phyloP scores from a whole-genome alignment of 2,888 invertebrate species.

The Meandrusa payeni region DNA sequence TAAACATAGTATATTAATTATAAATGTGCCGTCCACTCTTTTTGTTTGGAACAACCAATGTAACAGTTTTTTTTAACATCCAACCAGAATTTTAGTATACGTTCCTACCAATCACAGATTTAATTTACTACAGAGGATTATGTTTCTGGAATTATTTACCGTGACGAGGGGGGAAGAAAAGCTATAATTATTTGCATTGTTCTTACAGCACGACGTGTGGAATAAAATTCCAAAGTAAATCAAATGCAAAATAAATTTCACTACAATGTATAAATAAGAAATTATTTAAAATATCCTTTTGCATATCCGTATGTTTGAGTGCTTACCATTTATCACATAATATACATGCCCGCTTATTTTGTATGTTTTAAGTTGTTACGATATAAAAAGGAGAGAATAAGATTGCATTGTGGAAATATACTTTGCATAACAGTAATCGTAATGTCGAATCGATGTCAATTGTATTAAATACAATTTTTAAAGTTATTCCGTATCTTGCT shows the following conservation, averaged over 20 bases:
- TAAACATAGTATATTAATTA: constrained; percentile 34
- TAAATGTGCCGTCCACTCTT: constrained; percentile 61
- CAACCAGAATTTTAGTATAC: constrained; percentile 42
- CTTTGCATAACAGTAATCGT: constrained; percentile 62
- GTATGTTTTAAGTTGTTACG: constrained; percentile 63
- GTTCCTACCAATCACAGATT: constrained; percentile 54
- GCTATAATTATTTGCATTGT: constrained; percentile 10
- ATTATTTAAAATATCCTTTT: constrained; percentile 8
- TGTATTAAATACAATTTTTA: constrained; percentile 73
- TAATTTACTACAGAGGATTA: constrained; percentile 1
- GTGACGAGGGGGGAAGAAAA: constrained; percentile 15
- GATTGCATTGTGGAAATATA: constrained; percentile 71
- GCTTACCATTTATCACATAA: constrained; percentile 34
- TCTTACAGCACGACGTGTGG: constrained; percentile 35
- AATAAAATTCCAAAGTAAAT: constrained; percentile 54
- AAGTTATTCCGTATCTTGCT: constrained; percentile 57
- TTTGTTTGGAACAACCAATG: constrained; percentile 29
- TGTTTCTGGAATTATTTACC: constrained; percentile 13
- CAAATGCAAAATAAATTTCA: constrained; percentile 13
- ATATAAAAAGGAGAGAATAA: constrained; percentile 75
- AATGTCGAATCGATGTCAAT: constrained; percentile 56
- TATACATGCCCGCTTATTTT: constrained; percentile 41
- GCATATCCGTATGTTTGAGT: constrained; percentile 21
- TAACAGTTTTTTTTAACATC: constrained; percentile 26
- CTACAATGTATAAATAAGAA: constrained; percentile 14